These are phyloP conservation scores for Oceanites oceanicus DNA, from an alignment of 2,113 vertebrate species.

Conservation along the genomic window DNA sequence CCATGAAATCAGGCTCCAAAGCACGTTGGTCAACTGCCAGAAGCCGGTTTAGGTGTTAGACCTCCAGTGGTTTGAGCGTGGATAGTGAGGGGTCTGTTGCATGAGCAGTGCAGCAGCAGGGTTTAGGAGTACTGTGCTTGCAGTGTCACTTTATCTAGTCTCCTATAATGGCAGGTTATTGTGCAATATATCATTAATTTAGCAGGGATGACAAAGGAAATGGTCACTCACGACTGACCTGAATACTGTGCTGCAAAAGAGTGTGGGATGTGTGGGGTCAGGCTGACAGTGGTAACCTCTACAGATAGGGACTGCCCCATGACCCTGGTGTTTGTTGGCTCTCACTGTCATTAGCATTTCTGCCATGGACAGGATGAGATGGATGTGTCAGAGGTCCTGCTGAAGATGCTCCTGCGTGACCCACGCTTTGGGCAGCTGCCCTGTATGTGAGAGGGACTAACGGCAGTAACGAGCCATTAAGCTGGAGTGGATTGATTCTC, in stretches of 20 bases:
- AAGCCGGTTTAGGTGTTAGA: not conserved
- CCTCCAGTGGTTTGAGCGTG: not conserved
- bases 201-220: not conserved
- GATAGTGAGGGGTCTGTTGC: not conserved
- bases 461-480: accelerated
- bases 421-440: not conserved
- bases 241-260: not conserved
- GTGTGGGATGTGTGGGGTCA: not conserved
- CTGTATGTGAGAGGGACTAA: not conserved
- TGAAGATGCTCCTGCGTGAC: not conserved
- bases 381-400: not conserved
- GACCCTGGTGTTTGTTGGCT: not conserved
- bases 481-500: not conserved
- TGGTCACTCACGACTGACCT: not conserved
- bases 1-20: not conserved
- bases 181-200: not conserved
- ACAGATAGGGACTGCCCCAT: not conserved
- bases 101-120: not conserved
- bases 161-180: not conserved
- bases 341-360: not conserved
- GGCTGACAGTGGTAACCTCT: not conserved
- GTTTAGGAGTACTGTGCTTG: not conserved
- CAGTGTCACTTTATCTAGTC: too few species aligned
- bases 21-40: accelerated
- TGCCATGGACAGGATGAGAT: not conserved